These are phyloP conservation scores for Grammomys dolichurus DNA, from an alignment of 2,113 vertebrate species.

Conservation along the genomic window DNA sequence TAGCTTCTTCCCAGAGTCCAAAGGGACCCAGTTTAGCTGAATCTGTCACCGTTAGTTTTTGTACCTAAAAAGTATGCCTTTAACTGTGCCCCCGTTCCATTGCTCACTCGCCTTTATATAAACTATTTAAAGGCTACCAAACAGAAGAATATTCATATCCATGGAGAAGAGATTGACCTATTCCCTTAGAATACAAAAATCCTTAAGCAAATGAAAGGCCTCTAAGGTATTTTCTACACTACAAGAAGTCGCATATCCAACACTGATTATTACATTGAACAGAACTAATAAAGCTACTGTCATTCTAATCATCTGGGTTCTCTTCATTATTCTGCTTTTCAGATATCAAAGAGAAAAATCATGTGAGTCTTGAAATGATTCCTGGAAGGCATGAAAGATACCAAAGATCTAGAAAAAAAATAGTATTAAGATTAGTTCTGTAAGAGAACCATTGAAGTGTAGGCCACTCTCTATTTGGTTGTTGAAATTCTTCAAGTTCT, in stretches of 20 bases:
- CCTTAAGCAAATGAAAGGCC: neutral
- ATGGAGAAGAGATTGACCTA: neutral
- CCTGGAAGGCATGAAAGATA: neutral
- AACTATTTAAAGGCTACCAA: slow-evolving; percentile 19
- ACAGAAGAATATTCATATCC: neutral
- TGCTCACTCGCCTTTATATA: neutral
- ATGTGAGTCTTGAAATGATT: neutral
- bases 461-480: neutral
- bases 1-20: neutral
- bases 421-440: neutral
- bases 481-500: neutral
- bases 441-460: neutral
- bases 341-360: slow-evolving; percentile 1
- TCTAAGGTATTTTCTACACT: neutral
- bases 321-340: neutral
- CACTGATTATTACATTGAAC: neutral
- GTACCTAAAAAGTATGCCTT: slow-evolving; percentile 13
- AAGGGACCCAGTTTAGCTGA: neutral
- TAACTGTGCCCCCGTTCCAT: neutral
- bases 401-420: neutral
- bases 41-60: slow-evolving; percentile 12
- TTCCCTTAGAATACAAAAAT: neutral
- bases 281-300: neutral
- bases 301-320: neutral
- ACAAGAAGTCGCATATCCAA: neutral